phyloP scores from a whole-genome alignment of 2,113 vertebrate genomes.

The Dasyurus viverrinus region DNA sequence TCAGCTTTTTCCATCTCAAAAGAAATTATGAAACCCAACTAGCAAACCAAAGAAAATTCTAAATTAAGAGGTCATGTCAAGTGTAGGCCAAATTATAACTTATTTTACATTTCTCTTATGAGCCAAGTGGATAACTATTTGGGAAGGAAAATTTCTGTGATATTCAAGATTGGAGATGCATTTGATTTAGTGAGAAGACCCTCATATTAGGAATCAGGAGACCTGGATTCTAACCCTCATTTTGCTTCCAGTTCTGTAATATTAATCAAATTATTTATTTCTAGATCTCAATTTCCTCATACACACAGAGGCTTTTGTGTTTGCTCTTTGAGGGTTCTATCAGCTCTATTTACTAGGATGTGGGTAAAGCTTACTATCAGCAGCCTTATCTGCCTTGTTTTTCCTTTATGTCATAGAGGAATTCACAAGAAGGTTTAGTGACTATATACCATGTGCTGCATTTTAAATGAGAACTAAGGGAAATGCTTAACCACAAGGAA shows the following conservation, averaged over 20 bases:
- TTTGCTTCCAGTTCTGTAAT: not conserved
- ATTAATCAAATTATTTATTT: not conserved
- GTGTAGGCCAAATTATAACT: not conserved
- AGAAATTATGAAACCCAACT: constrained; percentile 21
- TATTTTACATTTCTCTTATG: constrained; percentile 12
- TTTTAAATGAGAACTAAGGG: constrained; percentile 22
- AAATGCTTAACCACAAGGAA: constrained; percentile 21
- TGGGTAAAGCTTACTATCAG: not conserved
- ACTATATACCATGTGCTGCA: not conserved
- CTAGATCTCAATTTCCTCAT: not conserved
- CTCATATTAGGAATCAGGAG: not conserved
- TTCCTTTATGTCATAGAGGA: not conserved
- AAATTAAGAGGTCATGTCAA: not conserved
- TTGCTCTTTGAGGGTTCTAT: not conserved
- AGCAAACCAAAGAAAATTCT: constrained; percentile 2
- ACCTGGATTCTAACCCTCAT: not conserved
- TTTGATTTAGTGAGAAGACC: not conserved
- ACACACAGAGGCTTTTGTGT: not conserved
- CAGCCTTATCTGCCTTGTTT: not conserved
- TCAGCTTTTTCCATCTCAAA: not conserved
- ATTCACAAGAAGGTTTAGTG: not conserved
- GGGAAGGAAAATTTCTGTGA: not conserved
- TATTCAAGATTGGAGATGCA: not conserved
- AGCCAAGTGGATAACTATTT: constrained; percentile 10
- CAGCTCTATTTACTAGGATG: not conserved